These are phyloP conservation scores for Alectura lathami DNA, from an alignment of 2,113 vertebrate species.

Conservation along the genomic window DNA sequence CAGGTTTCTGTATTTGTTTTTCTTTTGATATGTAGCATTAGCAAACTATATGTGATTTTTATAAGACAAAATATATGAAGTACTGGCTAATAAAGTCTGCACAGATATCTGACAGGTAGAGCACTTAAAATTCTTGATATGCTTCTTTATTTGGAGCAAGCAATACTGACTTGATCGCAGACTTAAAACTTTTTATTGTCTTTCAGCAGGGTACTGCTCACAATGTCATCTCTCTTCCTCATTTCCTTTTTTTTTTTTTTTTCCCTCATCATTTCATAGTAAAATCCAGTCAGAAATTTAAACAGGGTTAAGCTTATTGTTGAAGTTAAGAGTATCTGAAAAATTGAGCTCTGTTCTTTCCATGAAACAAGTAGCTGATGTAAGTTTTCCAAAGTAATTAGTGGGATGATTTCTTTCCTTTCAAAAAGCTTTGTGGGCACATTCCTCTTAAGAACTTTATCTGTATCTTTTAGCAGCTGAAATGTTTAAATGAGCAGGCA, in stretches of 20 bases:
- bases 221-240: not conserved
- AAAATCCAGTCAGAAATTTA: not conserved
- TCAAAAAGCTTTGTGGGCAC: not conserved
- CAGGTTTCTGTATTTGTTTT: slow-evolving; percentile 46
- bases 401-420: not conserved
- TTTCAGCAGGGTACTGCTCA: not conserved
- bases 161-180: not conserved
- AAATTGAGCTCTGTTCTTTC: not conserved
- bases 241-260: not conserved
- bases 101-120: not conserved
- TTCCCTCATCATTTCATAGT: not conserved
- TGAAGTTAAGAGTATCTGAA: not conserved
- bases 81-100: not conserved
- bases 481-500: not conserved
- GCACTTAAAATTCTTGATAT: not conserved
- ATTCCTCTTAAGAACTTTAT: not conserved
- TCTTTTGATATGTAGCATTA: slow-evolving; percentile 11
- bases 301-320: not conserved
- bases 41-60: not conserved
- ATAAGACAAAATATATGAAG: not conserved
- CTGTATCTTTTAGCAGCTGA: not conserved
- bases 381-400: not conserved
- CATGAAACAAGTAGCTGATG: not conserved
- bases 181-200: not conserved
- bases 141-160: not conserved